Percentiles rank a stretch among this genome's conserved stretches.
Evolutionary conservation across 1,140 invertebrate genomes (phyloP).

Genomic region (Stegodyphus mimosarum): DNA sequence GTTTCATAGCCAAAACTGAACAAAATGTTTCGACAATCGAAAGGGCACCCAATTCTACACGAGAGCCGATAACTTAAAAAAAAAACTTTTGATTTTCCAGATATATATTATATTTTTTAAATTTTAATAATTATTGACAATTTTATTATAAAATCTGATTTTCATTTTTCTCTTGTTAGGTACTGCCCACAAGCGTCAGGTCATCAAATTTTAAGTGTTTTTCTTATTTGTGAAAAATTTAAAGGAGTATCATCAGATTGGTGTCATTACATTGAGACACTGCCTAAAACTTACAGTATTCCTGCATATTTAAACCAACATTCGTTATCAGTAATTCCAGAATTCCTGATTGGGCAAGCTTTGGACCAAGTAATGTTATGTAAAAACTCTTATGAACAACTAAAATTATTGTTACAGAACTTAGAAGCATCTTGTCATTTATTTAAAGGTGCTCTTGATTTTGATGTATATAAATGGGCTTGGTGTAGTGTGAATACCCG

Average conservation of each 20-base stretch:
- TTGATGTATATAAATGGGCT: conserved; percentile 69
- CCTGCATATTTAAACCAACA: conserved; percentile 64
- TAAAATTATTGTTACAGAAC: conserved; percentile 22
- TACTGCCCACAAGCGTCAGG: conserved; percentile 24
- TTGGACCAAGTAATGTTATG: conserved; percentile 47
- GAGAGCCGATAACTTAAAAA: too few relatives aligned
- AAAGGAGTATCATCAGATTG: conserved; percentile 65
- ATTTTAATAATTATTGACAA: too few relatives aligned
- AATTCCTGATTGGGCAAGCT: conserved; percentile 69
- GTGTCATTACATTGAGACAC: conserved; percentile 72
- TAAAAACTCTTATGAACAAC: conserved; percentile 21
- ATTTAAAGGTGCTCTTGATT: conserved; percentile 20
- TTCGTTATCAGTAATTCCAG: conserved; percentile 67
- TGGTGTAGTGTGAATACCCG: conserved; percentile 83
- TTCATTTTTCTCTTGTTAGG: too few relatives aligned
- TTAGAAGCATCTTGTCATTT: conserved; percentile 59
- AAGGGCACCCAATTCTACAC: too few relatives aligned
- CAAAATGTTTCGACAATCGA: too few relatives aligned
- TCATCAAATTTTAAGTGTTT: conserved; percentile 71
- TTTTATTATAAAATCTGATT: too few relatives aligned
- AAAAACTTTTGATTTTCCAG: too few relatives aligned
- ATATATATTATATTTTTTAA: too few relatives aligned
- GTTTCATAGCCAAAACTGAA: too few relatives aligned
- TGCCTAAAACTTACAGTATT: conserved; percentile 72
- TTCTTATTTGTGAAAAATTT: conserved; percentile 71